Evolutionary conservation across 2,888 invertebrate species (phyloP).

Genomic region (Lepeophtheirus nordmannii): DNA sequence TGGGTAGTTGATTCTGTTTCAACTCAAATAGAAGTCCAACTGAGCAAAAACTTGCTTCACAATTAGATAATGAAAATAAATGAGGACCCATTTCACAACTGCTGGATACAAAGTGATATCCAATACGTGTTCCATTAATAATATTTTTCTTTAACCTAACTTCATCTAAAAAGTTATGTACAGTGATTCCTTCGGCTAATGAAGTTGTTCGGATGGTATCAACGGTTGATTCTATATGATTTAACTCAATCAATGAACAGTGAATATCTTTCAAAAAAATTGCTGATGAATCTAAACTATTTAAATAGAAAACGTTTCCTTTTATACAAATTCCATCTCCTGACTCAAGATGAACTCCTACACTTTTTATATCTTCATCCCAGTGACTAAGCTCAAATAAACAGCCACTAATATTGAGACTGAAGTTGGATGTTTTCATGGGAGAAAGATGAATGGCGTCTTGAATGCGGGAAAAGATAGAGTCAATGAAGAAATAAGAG

Average conservation of each 20-base stretch:
- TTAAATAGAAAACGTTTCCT: background rate
- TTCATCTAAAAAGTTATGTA: background rate
- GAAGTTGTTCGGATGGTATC: background rate
- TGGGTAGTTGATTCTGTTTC: background rate
- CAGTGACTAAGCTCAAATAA: background rate
- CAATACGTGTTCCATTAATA: background rate
- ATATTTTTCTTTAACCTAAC: background rate
- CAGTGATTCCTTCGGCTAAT: background rate
- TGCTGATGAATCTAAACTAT: background rate
- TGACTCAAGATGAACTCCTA: background rate
- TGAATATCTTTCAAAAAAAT: background rate
- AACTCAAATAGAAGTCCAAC: background rate
- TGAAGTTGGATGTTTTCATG: background rate
- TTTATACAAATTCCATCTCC: background rate
- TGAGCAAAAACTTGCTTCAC: background rate
- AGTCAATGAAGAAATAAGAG: conserved; percentile 4
- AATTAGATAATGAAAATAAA: background rate
- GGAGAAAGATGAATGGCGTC: background rate
- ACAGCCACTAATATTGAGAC: background rate
- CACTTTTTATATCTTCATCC: background rate
- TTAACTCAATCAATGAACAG: background rate
- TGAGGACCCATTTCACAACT: background rate
- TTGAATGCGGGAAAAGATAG: background rate
- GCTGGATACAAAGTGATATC: background rate
- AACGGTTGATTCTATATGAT: background rate